Percentiles rank a stretch among this genome's conserved stretches.
Evolutionary conservation across 2,888 invertebrate species (phyloP).

Genomic region (Nipponacmea schrenckii): DNA sequence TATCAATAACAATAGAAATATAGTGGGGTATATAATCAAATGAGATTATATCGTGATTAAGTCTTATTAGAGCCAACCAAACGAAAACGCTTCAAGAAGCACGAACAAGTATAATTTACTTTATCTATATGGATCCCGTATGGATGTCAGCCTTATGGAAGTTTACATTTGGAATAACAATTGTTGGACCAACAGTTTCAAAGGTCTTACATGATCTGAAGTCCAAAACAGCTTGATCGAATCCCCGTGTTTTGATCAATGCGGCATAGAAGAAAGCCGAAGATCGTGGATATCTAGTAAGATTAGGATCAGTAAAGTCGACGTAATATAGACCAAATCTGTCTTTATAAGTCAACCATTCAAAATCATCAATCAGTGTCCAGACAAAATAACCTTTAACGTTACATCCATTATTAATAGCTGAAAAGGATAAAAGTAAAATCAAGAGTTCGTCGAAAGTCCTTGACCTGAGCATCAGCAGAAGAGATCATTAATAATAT

Average conservation of each 20-base stretch:
- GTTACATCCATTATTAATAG: slow-evolving; percentile 51
- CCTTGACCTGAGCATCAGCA: no score
- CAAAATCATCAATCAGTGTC: slow-evolving; percentile 86
- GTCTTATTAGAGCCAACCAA: no score
- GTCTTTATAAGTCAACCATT: slow-evolving; percentile 80
- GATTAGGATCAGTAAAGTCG: slow-evolving; percentile 76
- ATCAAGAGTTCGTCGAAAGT: neutral
- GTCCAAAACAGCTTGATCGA: slow-evolving; percentile 22
- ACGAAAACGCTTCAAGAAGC: no score
- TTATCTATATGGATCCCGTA: no score
- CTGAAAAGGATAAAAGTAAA: slow-evolving; percentile 24
- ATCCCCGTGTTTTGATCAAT: slow-evolving; percentile 48
- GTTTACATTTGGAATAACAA: no score
- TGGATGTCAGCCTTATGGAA: no score
- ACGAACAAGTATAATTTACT: no score
- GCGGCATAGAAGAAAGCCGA: slow-evolving; percentile 68
- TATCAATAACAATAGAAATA: no score
- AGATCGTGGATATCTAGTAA: slow-evolving; percentile 76
- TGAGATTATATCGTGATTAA: no score
- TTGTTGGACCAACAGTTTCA: no score
- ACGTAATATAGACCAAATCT: slow-evolving; percentile 79
- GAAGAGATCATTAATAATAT: no score
- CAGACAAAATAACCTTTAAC: slow-evolving; percentile 78
- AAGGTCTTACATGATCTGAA: slow-evolving; percentile 33
- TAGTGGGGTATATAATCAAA: no score